Evolutionary conservation across 2,888 invertebrate genomes (phyloP).

Genomic region (Tupiocoris notatus): DNA sequence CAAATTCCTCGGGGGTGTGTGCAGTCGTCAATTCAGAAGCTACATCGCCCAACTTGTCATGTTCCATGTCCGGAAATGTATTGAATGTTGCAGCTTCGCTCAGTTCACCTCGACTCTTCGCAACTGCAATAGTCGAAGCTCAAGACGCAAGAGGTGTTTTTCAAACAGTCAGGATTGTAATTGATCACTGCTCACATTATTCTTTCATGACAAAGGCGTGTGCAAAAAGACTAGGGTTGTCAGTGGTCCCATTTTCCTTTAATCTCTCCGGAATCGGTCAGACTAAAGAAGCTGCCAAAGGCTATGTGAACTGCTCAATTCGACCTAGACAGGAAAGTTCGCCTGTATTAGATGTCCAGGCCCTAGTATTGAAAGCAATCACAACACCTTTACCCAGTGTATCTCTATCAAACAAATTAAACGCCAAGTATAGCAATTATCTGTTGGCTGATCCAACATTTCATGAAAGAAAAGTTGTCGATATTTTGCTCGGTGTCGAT

Average conservation of each 20-base stretch:
- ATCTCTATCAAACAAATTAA: neutral
- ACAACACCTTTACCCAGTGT: conserved; percentile 2
- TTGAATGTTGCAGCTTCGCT: neutral
- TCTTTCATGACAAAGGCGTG: conserved; percentile 33
- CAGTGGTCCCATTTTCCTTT: neutral
- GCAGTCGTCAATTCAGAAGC: neutral
- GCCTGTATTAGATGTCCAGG: neutral
- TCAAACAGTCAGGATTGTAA: conserved; percentile 9
- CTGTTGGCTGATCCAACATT: conserved; percentile 16
- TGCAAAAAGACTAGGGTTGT: conserved; percentile 20
- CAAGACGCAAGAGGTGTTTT: conserved; percentile 26
- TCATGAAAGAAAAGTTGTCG: neutral
- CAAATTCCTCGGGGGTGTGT: neutral
- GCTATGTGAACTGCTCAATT: no score
- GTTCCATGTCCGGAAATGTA: no score
- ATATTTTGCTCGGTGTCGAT: conserved; percentile 13
- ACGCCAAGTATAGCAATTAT: neutral
- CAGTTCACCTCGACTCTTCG: conserved; percentile 11
- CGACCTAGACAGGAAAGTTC: no score
- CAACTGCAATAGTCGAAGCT: conserved; percentile 15
- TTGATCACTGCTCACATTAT: conserved; percentile 24
- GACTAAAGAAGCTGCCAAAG: neutral
- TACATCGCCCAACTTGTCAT: neutral
- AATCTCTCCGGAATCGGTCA: conserved; percentile 6
- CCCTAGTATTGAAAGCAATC: conserved; percentile 8